Percentiles rank a stretch among this genome's conserved stretches.
phyloP scores from a whole-genome alignment of 2,888 invertebrate genomes.

The Sinotaia quadrata region DNA sequence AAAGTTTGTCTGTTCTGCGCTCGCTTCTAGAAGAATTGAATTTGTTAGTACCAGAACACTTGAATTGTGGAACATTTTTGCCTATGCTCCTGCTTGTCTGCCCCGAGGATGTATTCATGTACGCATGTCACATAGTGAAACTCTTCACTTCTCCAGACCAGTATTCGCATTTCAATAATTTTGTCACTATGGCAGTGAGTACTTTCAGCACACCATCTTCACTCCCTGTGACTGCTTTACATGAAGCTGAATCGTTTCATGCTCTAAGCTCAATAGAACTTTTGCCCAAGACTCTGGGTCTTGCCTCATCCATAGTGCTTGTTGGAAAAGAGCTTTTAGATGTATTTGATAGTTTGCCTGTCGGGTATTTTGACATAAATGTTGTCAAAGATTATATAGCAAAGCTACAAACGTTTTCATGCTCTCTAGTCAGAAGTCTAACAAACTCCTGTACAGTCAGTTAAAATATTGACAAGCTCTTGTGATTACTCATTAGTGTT shows the following conservation, averaged over 20 bases:
- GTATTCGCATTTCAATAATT: constrained; percentile 14
- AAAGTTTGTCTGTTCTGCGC: constrained; percentile 13
- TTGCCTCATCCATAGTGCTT: not conserved
- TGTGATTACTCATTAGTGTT: too few species aligned
- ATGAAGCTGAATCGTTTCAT: constrained; percentile 15
- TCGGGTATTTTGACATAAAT: too few species aligned
- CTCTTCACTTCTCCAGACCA: constrained; percentile 6
- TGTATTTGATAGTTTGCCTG: not conserved
- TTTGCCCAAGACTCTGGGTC: constrained; percentile 4
- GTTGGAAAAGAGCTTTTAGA: constrained; percentile 8
- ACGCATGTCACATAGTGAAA: constrained; percentile 15
- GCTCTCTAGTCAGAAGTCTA: too few species aligned
- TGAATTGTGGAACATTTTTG: constrained; percentile 2
- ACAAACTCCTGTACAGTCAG: too few species aligned
- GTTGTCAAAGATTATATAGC: too few species aligned
- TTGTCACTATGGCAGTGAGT: constrained; percentile 12
- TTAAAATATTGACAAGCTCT: too few species aligned
- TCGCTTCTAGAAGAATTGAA: constrained; percentile 15
- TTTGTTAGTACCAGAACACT: not conserved
- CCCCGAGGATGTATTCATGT: constrained; percentile 20
- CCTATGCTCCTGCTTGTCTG: constrained; percentile 15
- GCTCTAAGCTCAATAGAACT: not conserved
- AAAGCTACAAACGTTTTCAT: too few species aligned
- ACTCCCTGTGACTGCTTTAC: constrained; percentile 5
- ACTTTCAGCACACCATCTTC: not conserved